These are phyloP conservation scores for Archaeoteleia sp. DNA, from an alignment of 2,888 invertebrate genomes.

Conservation along the genomic window DNA sequence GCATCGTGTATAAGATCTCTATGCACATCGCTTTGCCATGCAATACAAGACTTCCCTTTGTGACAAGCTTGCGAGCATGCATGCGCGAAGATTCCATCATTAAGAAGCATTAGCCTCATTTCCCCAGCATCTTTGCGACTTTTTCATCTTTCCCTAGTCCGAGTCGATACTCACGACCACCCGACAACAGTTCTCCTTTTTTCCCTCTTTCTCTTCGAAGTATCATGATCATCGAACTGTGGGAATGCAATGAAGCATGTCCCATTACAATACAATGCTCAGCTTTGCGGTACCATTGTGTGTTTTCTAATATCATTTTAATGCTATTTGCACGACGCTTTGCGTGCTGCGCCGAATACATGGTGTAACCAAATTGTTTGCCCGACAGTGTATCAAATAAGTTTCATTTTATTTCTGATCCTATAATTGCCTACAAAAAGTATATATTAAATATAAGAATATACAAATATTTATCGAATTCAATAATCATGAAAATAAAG, in stretches of 20 bases:
- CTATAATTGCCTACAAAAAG: constrained; percentile 2
- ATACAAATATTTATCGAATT: no score
- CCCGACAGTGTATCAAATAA: constrained; percentile 1
- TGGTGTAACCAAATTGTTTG: constrained; percentile 39
- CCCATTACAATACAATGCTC: constrained; percentile 52
- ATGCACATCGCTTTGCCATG: neutral
- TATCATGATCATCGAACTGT: constrained; percentile 46
- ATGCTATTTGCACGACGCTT: constrained; percentile 44
- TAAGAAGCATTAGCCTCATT: constrained; percentile 63
- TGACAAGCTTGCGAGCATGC: neutral
- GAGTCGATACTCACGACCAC: constrained; percentile 45
- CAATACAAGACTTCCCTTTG: neutral
- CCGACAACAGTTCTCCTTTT: constrained; percentile 36
- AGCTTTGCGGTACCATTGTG: constrained; percentile 42
- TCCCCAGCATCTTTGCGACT: constrained; percentile 43
- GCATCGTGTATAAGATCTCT: neutral
- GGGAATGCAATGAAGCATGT: constrained; percentile 51
- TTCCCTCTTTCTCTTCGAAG: constrained; percentile 21
- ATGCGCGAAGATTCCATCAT: constrained; percentile 65
- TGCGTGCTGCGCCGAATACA: constrained; percentile 36
- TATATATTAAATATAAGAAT: no score
- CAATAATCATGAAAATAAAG: no score
- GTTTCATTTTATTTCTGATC: neutral
- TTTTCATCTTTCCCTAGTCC: constrained; percentile 34
- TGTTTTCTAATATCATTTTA: constrained; percentile 52